Base-by-base conservation (phyloP, 2,888 invertebrate species). In the Prenolepis imparis region DNA sequence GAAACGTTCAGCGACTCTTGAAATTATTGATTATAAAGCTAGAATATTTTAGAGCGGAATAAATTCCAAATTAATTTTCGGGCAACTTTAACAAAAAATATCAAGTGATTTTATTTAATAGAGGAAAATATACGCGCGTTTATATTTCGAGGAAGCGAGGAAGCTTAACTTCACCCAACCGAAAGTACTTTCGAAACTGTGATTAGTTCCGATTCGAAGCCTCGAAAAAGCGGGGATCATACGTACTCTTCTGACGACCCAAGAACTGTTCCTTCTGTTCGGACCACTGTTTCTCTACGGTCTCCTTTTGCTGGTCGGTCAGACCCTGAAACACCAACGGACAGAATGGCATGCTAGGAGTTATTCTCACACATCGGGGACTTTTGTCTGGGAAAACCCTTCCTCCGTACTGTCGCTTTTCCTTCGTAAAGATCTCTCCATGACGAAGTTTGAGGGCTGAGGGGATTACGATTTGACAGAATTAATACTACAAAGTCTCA, bases 161-260 rank as follows among this genome's bases (percentile, higher is more conserved):
- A 36, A 36, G 36, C 36, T 36, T 36, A 36, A 36, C 36, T 36
- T 36, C 0, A 36, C 5, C 5, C 5, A 21, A 59, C 12, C 44
- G 36, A 2, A 66, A 52, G 15, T 18, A 63, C 21, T 68, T 64
- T 44, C 21, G 12, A 68, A 41, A 41, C 24, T 66, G 24, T 39
- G 1, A 28, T 28, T 11, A 11, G 1, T 5, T 18, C 4, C 57
- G n/a, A 0, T 39, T 55, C 41, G 59, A 67, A 67, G 48, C 21
- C 41, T 52, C 73, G 81, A 68, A 75, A 44, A 75, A 44, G 36
- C 21, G 44, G 12, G 32, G 8, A 12, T 52, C 28, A 91, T 93
- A 96, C 97, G 96, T 97, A 98, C 98, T 96, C 96, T 98, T 98
- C 96, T 98, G 98, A 95, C 98, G 98, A 95, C 97, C 97, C 95